A percentile compares a stretch with the other conserved stretches of the same genome.
These are phyloP conservation scores for Seriola rivoliana DNA, from an alignment of 2,113 vertebrate genomes.

Conservation along the genomic window DNA sequence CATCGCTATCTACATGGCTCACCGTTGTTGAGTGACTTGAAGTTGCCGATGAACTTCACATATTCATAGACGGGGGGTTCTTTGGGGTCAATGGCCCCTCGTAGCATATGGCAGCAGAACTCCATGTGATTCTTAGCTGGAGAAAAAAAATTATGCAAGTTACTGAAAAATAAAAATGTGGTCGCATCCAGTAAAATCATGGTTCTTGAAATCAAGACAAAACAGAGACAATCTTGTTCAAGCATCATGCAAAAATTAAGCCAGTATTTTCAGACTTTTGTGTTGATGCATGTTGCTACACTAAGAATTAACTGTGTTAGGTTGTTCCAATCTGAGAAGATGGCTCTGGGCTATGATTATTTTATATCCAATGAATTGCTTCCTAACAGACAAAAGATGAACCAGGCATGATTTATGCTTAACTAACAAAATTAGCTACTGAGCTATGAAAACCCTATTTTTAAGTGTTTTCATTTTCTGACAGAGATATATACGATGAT, in stretches of 20 bases:
- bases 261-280: neutral
- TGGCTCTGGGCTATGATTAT: neutral
- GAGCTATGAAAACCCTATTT: neutral
- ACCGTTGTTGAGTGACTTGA: slow-evolving; percentile 98
- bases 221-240: neutral
- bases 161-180: neutral
- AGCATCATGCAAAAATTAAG: neutral
- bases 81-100: slow-evolving; percentile 97
- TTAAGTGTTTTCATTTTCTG: neutral
- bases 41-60: slow-evolving; percentile 98
- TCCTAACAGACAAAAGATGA: neutral
- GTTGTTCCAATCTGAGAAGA: neutral
- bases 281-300: neutral
- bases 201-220: neutral
- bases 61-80: slow-evolving; percentile 97
- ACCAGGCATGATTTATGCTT: neutral
- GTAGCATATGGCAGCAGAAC: slow-evolving; percentile 98
- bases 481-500: neutral
- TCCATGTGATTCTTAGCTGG: slow-evolving; percentile 98
- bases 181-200: neutral
- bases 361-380: neutral
- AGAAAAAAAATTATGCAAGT: slow-evolving; percentile 35
- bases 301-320: neutral
- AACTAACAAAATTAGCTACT: neutral
- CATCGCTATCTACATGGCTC: neutral